A percentile compares a stretch with the other conserved stretches of the same genome.
Evolutionary conservation across 2,888 invertebrate genomes (phyloP).

Genomic region (Lasioglossum leucozonium): DNA sequence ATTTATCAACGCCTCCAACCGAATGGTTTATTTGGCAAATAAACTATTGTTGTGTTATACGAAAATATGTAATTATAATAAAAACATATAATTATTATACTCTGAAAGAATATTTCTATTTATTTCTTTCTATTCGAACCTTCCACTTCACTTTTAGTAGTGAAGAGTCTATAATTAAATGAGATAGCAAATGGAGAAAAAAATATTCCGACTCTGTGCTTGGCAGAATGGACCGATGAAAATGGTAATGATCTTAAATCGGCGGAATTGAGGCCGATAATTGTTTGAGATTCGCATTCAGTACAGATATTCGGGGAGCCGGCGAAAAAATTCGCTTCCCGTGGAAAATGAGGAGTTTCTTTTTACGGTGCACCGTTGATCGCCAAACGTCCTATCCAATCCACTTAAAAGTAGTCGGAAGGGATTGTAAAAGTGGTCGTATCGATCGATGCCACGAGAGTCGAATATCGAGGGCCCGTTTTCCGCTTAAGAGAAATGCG

Average conservation of each 20-base stretch:
- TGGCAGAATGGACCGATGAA: not conserved
- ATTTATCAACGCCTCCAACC: too few species aligned
- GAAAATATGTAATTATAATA: too few species aligned
- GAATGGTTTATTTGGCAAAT: too few species aligned
- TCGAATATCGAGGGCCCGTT: constrained; percentile 39
- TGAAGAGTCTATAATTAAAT: too few species aligned
- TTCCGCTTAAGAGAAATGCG: constrained; percentile 54
- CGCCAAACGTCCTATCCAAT: constrained; percentile 27
- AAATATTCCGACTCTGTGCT: not conserved
- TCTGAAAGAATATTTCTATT: too few species aligned
- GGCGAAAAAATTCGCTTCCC: not conserved
- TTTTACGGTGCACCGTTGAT: not conserved
- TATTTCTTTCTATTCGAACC: too few species aligned
- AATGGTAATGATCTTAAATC: not conserved
- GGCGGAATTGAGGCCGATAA: not conserved
- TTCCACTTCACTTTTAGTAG: too few species aligned
- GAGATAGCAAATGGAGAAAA: too few species aligned
- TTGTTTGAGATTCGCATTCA: not conserved
- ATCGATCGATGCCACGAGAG: constrained; percentile 52
- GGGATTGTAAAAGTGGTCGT: constrained; percentile 40
- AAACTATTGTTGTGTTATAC: too few species aligned
- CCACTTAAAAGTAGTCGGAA: constrained; percentile 37
- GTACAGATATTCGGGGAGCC: not conserved
- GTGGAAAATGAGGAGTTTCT: not conserved
- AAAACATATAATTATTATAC: too few species aligned